These are phyloP conservation scores for Amorpha juglandis DNA, from an alignment of 2,888 invertebrate genomes.

Conservation along the genomic window DNA sequence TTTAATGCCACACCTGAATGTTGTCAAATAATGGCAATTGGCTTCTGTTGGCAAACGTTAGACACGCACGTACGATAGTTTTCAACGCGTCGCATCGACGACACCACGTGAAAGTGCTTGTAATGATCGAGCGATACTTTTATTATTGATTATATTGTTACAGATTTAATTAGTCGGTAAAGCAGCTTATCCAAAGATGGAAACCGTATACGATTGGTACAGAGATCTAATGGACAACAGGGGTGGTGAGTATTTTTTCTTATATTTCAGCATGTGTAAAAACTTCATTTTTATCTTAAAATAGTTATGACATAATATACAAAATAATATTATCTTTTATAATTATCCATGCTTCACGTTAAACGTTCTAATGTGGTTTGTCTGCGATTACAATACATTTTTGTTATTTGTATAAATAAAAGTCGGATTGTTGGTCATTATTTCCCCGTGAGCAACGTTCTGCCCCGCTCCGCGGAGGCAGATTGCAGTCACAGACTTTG, in stretches of 20 bases:
- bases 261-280: neutral
- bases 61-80: slow-evolving; percentile 8
- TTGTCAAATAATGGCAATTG: slow-evolving; percentile 11
- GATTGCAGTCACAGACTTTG: slow-evolving; percentile 41
- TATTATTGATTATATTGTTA: slow-evolving; percentile 57
- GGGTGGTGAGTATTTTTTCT: slow-evolving; percentile 84
- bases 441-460: slow-evolving; percentile 16
- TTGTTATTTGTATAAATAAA: neutral
- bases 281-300: neutral
- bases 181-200: slow-evolving; percentile 80
- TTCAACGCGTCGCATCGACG: neutral
- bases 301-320: neutral
- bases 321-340: neutral
- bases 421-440: neutral
- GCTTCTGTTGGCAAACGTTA: slow-evolving; percentile 1
- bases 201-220: slow-evolving; percentile 86
- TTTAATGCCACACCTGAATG: slow-evolving; percentile 19
- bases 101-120: neutral
- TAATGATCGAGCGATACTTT: slow-evolving; percentile 3
- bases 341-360: neutral
- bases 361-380: neutral
- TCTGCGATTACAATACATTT: neutral
- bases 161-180: slow-evolving; percentile 72
- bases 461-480: slow-evolving; percentile 18
- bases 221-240: slow-evolving; percentile 89